Evolutionary conservation across 2,113 vertebrate species (phyloP), one percentile per base, ranked within the genome.

Genomic region (Nannobrachium achirus): DNA sequence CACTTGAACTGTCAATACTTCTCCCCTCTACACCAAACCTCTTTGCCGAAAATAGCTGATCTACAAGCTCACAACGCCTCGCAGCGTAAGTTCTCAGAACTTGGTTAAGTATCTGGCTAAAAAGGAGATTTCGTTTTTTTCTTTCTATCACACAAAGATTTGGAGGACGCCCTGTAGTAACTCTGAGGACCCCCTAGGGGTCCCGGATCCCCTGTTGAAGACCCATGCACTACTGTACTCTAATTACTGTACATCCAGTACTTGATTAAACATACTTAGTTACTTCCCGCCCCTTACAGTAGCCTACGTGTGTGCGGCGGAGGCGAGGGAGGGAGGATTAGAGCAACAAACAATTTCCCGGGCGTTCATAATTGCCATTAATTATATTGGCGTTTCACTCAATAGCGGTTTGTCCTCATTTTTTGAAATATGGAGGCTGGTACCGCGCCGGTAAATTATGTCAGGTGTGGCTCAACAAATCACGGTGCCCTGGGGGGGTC

Each of bases 401-500:
- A 80, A 88, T 84, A 76, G 56, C 57, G 14, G 56, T 86, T 88
- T 86, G 81, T 86, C 73, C 80, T 86, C 66, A 68, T 76, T 66
- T 80, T 88, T 73, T 87, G 78, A 89, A 85, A 80, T 83, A 89
- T 87, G 86, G 25, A 85, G 38, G 70, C 15, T 11, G 38, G 14
- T 20, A 11, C 56, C 65, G 73, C 46, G 56, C 18, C 69, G 16
- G 78, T 87, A 88, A 89, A 86, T 89, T 76, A 84, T 79, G 80
- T 81, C 83, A 81, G 85, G 85, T 86, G 85, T 86, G 74, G 52
- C 80, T 83, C 77, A 68, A 25, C 84, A 86, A 89, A 86, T 89
- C 85, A 86, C n/a, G 25, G 25, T n/a, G 60, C 73, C 77, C 10
- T 14, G 48, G 79, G 14, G 48, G 79, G 25, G 87, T 69, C 39